These are phyloP conservation scores for Otolemur garnettii DNA, from an alignment of 2,113 vertebrate genomes.

Conservation along the genomic window DNA sequence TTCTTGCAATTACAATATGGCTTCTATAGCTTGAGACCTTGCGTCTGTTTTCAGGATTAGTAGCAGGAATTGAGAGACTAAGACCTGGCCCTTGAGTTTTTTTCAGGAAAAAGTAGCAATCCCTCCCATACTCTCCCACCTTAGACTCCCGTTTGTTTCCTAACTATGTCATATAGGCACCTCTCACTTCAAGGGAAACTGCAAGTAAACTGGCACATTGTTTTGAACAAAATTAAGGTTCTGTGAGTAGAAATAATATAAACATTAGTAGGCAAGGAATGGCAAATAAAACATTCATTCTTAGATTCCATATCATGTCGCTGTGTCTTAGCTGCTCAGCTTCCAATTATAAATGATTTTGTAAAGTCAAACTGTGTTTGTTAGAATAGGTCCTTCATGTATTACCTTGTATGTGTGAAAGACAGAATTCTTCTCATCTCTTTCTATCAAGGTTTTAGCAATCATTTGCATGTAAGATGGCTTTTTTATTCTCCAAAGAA, in stretches of 20 bases:
- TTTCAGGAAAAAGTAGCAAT: background rate
- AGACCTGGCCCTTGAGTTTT: background rate
- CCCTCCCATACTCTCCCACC: fast-evolving
- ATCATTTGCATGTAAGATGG: background rate
- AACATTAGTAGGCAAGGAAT: background rate
- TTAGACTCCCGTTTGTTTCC: background rate
- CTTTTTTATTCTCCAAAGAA: background rate
- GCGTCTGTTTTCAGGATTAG: background rate
- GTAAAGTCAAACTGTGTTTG: background rate
- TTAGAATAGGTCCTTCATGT: background rate
- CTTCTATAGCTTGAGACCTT: background rate
- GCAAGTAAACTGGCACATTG: background rate
- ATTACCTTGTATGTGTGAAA: background rate
- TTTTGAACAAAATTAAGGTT: background rate
- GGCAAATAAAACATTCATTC: background rate
- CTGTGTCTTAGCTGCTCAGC: background rate
- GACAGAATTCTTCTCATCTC: background rate
- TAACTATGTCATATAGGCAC: background rate
- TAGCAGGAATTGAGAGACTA: background rate
- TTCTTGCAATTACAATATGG: background rate
- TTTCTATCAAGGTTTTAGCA: background rate
- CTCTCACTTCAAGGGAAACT: background rate
- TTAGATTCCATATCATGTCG: background rate
- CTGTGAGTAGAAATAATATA: background rate
- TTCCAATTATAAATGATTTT: background rate